phyloP scores from a whole-genome alignment of 2,888 invertebrate genomes.

The Dryobota labecula region DNA sequence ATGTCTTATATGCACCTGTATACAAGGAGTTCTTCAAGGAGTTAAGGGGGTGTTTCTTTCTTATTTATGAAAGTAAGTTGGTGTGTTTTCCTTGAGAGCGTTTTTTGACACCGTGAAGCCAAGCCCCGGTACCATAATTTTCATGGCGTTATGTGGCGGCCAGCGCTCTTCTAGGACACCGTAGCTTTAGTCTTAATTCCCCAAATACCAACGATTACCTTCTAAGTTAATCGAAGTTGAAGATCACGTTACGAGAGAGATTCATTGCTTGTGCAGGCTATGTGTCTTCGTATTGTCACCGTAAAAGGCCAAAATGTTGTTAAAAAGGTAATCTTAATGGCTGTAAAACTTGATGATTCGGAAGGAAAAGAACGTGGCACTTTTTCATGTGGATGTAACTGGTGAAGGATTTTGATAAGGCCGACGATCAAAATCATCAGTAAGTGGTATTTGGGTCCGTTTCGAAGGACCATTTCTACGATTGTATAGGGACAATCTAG shows the following conservation, averaged over 20 bases:
- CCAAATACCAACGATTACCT: too few relatives aligned
- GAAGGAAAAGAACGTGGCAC: not conserved
- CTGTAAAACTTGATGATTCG: constrained; percentile 5
- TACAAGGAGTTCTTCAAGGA: too few relatives aligned
- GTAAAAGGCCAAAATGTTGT: constrained; percentile 10
- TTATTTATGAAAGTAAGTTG: too few relatives aligned
- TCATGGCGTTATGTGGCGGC: too few relatives aligned
- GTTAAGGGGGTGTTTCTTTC: too few relatives aligned
- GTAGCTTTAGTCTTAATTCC: too few relatives aligned
- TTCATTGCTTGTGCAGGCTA: constrained; percentile 36
- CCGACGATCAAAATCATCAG: not conserved
- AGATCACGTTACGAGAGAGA: constrained; percentile 46
- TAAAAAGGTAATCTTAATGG: constrained; percentile 19
- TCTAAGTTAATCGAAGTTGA: too few relatives aligned
- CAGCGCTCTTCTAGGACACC: too few relatives aligned
- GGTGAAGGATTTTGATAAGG: not conserved
- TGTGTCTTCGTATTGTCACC: constrained; percentile 35
- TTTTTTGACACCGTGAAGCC: too few relatives aligned
- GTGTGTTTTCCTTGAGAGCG: too few relatives aligned
- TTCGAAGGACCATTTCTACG: not conserved
- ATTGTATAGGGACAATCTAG: not conserved
- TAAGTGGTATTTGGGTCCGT: not conserved
- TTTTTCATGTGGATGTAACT: not conserved
- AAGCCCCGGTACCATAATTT: too few relatives aligned
- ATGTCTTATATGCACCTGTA: too few relatives aligned